These are phyloP conservation scores for Vanessa cardui DNA, from an alignment of 2,888 invertebrate genomes.

Conservation along the genomic window DNA sequence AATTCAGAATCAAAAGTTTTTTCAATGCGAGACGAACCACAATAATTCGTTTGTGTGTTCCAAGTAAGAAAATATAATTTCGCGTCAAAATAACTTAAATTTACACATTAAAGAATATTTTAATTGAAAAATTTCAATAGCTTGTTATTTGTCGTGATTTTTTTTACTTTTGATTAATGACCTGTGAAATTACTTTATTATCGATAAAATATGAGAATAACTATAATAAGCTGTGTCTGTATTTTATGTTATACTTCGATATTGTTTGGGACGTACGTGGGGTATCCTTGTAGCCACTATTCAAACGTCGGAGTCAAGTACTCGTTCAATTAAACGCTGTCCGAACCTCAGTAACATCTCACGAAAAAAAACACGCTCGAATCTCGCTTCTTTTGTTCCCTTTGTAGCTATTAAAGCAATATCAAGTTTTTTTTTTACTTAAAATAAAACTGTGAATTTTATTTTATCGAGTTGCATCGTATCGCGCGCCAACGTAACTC, in stretches of 20 bases:
- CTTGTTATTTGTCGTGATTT: background rate
- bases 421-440: slow-evolving; percentile 57
- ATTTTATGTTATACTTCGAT: slow-evolving; percentile 35
- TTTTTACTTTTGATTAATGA: no score
- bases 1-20: slow-evolving; percentile 23
- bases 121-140: background rate
- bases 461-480: slow-evolving; percentile 68
- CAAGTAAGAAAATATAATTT: background rate
- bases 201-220: background rate
- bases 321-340: slow-evolving; percentile 71
- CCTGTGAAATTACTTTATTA: background rate
- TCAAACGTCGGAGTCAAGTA: slow-evolving; percentile 73
- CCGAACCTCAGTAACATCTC: slow-evolving; percentile 64
- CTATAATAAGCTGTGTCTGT: slow-evolving; percentile 16
- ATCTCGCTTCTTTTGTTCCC: slow-evolving; percentile 59
- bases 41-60: slow-evolving; percentile 15
- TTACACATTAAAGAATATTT: no score
- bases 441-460: slow-evolving; percentile 68
- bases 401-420: slow-evolving; percentile 76
- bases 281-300: slow-evolving; percentile 69
- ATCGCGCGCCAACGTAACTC: slow-evolving; percentile 67
- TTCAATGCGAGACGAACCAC: slow-evolving; percentile 5
- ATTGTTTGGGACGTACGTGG: slow-evolving; percentile 60
- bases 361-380: slow-evolving; percentile 63
- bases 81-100: no score